Evolutionary conservation across 2,888 invertebrate genomes (phyloP).

Genomic region (Leptarthrus brevirostris): DNA sequence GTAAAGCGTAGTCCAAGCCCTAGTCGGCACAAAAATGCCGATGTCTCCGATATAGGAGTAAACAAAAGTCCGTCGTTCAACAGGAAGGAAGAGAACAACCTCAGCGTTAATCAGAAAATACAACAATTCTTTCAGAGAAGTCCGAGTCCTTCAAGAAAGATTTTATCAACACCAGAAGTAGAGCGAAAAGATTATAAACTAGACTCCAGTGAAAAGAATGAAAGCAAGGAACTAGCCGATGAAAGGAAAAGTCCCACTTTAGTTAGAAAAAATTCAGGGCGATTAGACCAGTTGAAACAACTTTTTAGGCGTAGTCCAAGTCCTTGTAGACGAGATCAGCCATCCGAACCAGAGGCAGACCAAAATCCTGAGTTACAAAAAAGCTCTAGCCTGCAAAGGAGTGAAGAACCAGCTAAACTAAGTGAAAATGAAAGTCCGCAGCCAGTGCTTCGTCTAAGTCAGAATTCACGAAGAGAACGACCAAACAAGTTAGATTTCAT

Average conservation of each 20-base stretch:
- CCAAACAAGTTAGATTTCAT: background rate
- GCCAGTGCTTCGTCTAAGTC: constrained; percentile 58
- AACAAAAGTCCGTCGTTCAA: constrained; percentile 3
- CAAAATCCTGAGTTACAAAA: constrained; percentile 9
- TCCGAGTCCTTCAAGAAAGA: constrained; percentile 47
- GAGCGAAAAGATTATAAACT: background rate
- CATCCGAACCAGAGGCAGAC: constrained; percentile 36
- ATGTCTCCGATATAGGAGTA: constrained; percentile 51
- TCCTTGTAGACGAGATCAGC: constrained; percentile 40
- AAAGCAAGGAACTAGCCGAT: background rate
- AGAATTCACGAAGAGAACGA: constrained; percentile 57
- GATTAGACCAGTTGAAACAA: constrained; percentile 31
- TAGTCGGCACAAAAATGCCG: constrained; percentile 30
- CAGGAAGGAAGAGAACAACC: constrained; percentile 13
- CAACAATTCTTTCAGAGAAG: constrained; percentile 51
- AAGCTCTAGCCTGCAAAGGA: constrained; percentile 60
- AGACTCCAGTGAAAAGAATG: background rate
- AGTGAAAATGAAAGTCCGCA: constrained; percentile 61
- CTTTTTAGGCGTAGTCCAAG: constrained; percentile 49
- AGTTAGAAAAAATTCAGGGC: constrained; percentile 15
- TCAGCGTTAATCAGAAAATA: constrained; percentile 45
- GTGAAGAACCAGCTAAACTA: constrained; percentile 62
- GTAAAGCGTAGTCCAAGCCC: constrained; percentile 40
- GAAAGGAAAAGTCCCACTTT: constrained; percentile 14
- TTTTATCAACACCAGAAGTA: background rate